Evolutionary conservation across 2,797 vertebrate species (phyloP), one percentile per base, ranked within the genome.

Genomic region (Huso huso): DNA sequence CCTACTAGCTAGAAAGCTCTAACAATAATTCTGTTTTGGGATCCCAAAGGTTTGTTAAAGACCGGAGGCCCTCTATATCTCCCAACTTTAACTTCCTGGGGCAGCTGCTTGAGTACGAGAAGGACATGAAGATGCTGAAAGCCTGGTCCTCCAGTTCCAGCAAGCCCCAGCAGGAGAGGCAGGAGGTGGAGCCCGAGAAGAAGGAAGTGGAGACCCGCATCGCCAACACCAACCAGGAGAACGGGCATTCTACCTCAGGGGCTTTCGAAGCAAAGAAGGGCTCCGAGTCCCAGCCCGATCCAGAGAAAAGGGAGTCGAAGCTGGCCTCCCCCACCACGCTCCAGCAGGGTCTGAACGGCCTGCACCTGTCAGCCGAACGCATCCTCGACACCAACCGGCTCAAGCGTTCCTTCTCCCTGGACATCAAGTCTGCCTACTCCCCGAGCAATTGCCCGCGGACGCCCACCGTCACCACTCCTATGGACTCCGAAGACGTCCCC

Each of bases 31-130:
- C 6, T 62, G 37, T 70, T 65, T 18, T 48, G 66, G 13, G 63
- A 11, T 62, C 61, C 52, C 13, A 6, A 82, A 99, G 96, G 86
- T 99, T 99, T 49, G 95, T 99, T 63, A 99, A 99, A 81, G 97
- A 99, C 82, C 89, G 95, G 66, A 90, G 97, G 63, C 96, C 95
- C 0, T 96, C 95, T 66, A 99, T 99, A 77, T 99, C 97, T 0
- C 97, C 97, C 70, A 99, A 99, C 80, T 99, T 99, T 77, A 99
- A 99, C 84, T 99, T 99, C 81, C 84, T 99, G 74, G 97, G 97
- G 73, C 97, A 99, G 86, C 81, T 99, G 71, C 84, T 99, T 78
- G 97, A 99, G 87, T 99, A 97, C 0, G 97, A 99, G 83, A 93
- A 93, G 82, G 95, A 86, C 66, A 81, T 99, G 73, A 90, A 87